These are phyloP conservation scores for Escarpia spicata DNA, from an alignment of 2,888 invertebrate genomes.

Conservation along the genomic window DNA sequence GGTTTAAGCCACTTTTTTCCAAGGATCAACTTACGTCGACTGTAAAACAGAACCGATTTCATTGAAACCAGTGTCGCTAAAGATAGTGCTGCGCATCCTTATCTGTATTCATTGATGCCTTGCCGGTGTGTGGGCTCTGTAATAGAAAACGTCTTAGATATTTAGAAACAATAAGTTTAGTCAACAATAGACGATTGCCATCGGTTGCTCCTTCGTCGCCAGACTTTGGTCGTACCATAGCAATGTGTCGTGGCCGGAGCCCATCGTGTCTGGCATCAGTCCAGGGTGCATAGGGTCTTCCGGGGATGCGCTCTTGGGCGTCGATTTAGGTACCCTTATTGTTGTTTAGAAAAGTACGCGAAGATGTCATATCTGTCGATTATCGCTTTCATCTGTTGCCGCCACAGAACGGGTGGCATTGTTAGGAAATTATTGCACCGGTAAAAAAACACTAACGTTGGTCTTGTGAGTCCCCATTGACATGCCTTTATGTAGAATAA, in stretches of 20 bases:
- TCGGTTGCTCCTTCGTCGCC: not conserved
- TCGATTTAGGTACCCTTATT: not conserved
- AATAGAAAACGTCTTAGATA: not conserved
- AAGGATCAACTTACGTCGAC: slow-evolving; percentile 13
- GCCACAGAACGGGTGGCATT: not conserved
- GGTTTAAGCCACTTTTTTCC: not conserved
- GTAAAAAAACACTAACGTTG: not conserved
- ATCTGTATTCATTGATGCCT: not conserved
- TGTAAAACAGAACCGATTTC: not conserved
- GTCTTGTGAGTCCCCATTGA: not conserved
- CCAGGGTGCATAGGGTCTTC: not conserved
- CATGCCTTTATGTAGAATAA: not conserved
- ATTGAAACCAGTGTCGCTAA: not conserved
- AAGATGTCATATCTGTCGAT: not conserved
- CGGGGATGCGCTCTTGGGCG: not conserved
- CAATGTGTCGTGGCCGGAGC: not conserved
- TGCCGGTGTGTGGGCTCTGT: not conserved
- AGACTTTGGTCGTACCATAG: not conserved
- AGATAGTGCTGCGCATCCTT: not conserved
- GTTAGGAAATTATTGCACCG: not conserved
- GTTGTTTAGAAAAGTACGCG: not conserved
- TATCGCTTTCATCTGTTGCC: not conserved
- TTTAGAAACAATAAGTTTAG: no score
- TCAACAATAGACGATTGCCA: no score
- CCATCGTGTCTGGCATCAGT: not conserved